phyloP scores from a whole-genome alignment of 2,888 invertebrate species.

The Zaprionus bogoriensis region DNA sequence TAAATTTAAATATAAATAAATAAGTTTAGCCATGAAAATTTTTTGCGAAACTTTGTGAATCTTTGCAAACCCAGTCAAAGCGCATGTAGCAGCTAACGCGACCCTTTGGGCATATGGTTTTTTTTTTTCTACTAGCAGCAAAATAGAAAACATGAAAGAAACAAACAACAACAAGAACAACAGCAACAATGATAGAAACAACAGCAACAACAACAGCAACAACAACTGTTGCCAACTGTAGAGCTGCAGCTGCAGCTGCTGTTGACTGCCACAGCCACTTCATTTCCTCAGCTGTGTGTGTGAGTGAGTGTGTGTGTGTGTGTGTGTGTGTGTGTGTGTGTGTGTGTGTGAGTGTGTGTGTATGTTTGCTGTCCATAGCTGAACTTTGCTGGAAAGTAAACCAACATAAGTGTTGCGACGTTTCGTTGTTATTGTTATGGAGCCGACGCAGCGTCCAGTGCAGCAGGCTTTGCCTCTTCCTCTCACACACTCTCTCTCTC shows the following conservation, averaged over 20 bases:
- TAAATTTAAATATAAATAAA: no score
- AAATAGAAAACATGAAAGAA: background rate
- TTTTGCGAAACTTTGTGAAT: background rate
- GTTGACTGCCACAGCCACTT: conserved; percentile 44
- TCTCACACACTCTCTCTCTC: background rate
- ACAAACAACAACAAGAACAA: background rate
- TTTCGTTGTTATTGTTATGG: conserved; percentile 68
- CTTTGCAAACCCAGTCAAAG: background rate
- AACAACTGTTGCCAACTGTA: conserved; percentile 42
- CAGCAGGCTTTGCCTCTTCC: background rate
- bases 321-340: conserved; percentile 8
- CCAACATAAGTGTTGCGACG: conserved; percentile 78
- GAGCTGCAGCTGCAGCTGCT: conserved; percentile 13
- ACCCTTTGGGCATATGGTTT: conserved; percentile 22
- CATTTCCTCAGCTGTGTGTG: conserved; percentile 45
- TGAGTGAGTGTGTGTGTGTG: conserved; percentile 1
- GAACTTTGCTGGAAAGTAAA: conserved; percentile 66
- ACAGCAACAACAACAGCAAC: background rate
- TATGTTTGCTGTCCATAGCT: conserved; percentile 30
- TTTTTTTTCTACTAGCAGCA: no score
- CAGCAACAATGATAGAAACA: background rate
- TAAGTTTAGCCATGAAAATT: no score
- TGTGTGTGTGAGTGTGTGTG: conserved; percentile 17
- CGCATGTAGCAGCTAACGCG: conserved; percentile 12
- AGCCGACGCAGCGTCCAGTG: background rate